phyloP scores from a whole-genome alignment of 2,888 invertebrate species.

The Diadegma fenestrale region DNA sequence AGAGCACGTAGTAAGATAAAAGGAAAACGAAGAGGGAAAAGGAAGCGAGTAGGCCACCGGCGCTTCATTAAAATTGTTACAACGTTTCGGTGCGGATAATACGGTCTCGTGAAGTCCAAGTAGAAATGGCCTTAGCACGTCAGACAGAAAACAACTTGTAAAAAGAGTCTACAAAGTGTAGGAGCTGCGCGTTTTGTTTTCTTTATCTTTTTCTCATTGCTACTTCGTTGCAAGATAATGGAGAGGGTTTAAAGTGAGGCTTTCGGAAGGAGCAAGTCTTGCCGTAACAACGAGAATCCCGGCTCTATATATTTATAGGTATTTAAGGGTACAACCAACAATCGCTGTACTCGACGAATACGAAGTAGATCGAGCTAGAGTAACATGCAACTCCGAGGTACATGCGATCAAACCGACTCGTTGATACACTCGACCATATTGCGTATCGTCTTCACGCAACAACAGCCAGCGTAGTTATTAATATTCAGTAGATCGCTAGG shows the following conservation, averaged over 20 bases:
- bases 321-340: background rate
- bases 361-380: conserved; percentile 28
- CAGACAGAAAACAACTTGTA: conserved; percentile 27
- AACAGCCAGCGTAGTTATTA: conserved; percentile 35
- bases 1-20: conserved; percentile 4
- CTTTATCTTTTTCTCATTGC: background rate
- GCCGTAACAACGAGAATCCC: background rate
- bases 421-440: conserved; percentile 10
- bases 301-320: background rate
- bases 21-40: conserved; percentile 16
- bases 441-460: conserved; percentile 39
- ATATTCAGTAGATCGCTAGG: conserved; percentile 24
- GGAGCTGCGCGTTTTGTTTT: conserved; percentile 11
- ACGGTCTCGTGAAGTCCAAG: conserved; percentile 35
- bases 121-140: conserved; percentile 14
- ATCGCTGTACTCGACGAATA: conserved; percentile 19
- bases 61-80: conserved; percentile 65
- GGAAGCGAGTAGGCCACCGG: conserved; percentile 24
- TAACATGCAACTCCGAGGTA: conserved; percentile 15
- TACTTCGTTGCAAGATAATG: background rate
- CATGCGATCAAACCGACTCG: conserved; percentile 29
- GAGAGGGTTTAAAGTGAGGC: background rate
- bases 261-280: conserved; percentile 14
- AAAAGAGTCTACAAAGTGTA: conserved; percentile 32
- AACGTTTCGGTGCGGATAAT: conserved; percentile 44